Conservation (phyloP, 2,888 invertebrate species). For the Lumbricus terrestris region DNA sequence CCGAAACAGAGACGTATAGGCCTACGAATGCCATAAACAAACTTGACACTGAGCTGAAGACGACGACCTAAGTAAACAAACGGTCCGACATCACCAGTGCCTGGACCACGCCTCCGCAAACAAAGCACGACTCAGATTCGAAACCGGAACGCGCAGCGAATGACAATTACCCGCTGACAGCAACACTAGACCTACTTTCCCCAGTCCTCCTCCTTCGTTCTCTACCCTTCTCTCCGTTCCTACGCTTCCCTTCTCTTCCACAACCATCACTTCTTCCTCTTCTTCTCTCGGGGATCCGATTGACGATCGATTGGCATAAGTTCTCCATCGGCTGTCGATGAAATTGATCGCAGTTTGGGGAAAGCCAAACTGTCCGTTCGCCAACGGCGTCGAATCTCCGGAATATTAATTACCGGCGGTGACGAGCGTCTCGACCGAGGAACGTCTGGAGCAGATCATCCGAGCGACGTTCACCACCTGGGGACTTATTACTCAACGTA, state of each 20-base stretch:
- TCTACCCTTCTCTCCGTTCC: neutral
- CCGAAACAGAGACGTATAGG: neutral
- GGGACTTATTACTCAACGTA: slow-evolving; percentile 3
- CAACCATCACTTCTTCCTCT: too few species aligned
- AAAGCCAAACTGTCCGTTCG: neutral
- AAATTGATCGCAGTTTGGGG: neutral
- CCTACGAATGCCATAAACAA: neutral
- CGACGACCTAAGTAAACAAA: neutral
- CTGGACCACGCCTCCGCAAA: neutral
- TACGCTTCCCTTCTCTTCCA: neutral
- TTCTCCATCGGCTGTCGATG: neutral
- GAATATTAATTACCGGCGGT: neutral
- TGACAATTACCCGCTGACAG: neutral
- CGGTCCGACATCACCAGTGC: neutral
- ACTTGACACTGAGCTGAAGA: neutral
- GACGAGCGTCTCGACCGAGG: neutral
- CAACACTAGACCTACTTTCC: too few species aligned
- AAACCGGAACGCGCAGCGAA: neutral
- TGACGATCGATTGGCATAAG: neutral
- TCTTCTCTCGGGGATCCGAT: neutral
- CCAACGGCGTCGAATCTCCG: neutral
- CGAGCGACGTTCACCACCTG: neutral
- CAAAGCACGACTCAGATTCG: slow-evolving; percentile 3
- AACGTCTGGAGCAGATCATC: neutral
- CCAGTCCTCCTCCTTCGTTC: neutral